Conservation (phyloP, 2,113 vertebrate species). For the Catharus bicknelli region DNA sequence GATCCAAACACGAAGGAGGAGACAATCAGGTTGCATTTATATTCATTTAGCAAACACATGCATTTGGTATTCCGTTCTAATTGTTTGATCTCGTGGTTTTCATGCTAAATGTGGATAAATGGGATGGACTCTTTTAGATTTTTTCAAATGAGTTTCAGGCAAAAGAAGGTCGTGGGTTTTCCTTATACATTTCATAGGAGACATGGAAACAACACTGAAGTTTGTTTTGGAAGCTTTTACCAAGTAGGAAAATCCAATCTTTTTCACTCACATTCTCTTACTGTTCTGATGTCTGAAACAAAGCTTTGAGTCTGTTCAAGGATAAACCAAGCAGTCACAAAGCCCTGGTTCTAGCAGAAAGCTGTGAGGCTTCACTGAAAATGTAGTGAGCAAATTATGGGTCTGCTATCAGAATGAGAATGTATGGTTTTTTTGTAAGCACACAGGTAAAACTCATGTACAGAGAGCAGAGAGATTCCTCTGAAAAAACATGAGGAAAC, state of each 20-base stretch:
- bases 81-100: neutral
- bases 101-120: neutral
- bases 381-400: neutral
- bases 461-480: neutral
- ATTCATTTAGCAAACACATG: neutral
- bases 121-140: neutral
- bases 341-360: neutral
- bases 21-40: neutral
- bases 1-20: neutral
- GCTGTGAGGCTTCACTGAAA: neutral
- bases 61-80: neutral
- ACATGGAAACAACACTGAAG: neutral
- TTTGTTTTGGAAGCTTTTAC: neutral
- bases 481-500: neutral
- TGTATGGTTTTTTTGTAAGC: neutral
- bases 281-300: neutral
- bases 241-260: neutral
- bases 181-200: neutral
- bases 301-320: neutral
- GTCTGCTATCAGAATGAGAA: neutral
- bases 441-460: fast-evolving
- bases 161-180: neutral
- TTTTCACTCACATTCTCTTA: neutral
- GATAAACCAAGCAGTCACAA: neutral
- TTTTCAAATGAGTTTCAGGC: neutral